A percentile compares a stretch with the other conserved stretches of the same genome.
Evolutionary conservation across 2,797 vertebrate genomes (phyloP).

Genomic region (Notamacropus eugenii): DNA sequence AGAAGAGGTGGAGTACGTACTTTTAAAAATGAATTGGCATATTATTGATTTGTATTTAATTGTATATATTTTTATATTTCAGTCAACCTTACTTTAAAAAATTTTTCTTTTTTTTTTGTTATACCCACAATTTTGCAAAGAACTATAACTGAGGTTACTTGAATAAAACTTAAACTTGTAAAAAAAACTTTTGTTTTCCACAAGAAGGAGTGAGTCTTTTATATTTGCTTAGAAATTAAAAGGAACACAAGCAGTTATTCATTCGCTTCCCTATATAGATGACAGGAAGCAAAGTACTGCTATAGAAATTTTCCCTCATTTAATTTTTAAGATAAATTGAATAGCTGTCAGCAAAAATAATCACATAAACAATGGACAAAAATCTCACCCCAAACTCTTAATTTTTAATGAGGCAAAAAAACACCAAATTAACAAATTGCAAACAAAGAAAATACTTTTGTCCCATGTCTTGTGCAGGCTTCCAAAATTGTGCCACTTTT

Average conservation of each 20-base stretch:
- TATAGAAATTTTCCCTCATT: not conserved
- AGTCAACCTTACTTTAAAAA: not conserved
- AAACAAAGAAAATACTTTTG: not conserved
- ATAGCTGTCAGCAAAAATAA: not conserved
- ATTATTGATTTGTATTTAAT: not conserved
- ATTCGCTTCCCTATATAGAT: not conserved
- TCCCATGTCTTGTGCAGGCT: not conserved
- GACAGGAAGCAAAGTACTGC: not conserved
- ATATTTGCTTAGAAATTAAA: slow-evolving; percentile 39
- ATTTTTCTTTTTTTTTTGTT: not conserved
- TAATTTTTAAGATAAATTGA: not conserved
- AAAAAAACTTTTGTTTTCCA: slow-evolving; percentile 22
- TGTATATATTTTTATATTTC: not conserved
- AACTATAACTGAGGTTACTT: slow-evolving; percentile 4
- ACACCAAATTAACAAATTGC: not conserved
- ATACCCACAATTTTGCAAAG: not conserved
- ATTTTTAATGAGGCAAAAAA: not conserved
- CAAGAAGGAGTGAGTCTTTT: not conserved
- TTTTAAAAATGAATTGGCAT: not conserved
- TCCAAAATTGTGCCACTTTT: not conserved
- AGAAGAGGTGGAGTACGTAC: not conserved
- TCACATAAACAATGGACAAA: not conserved
- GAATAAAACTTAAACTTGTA: not conserved
- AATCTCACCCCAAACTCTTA: not conserved
- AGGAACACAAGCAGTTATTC: not conserved